phyloP scores from a whole-genome alignment of 2,888 invertebrate species.

The Andrena fulva region DNA sequence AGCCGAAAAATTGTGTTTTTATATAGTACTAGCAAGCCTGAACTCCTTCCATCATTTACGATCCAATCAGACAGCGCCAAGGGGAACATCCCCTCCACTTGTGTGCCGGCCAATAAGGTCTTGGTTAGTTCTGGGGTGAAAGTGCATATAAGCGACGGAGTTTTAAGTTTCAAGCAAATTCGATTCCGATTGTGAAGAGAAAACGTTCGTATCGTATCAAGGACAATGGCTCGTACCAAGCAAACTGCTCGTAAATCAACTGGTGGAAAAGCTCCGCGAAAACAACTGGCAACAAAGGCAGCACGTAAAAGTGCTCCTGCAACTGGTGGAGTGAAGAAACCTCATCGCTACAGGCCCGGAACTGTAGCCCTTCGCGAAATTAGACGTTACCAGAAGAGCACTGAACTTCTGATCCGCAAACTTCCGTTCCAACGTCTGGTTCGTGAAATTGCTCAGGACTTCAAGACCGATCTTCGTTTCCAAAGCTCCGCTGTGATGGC shows the following conservation, averaged over 20 bases:
- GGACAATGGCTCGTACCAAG: slow-evolving; percentile 10
- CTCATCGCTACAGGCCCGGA: slow-evolving; percentile 89
- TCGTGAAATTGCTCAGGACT: slow-evolving; percentile 91
- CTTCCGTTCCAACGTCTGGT: slow-evolving; percentile 90
- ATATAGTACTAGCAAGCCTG: neutral
- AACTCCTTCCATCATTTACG: neutral
- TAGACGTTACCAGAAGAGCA: slow-evolving; percentile 90
- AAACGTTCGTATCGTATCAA: too few species aligned
- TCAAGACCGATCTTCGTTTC: slow-evolving; percentile 88
- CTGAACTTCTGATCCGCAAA: slow-evolving; percentile 90
- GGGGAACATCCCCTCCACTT: neutral
- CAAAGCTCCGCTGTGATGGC: slow-evolving; percentile 90
- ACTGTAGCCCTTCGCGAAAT: slow-evolving; percentile 90
- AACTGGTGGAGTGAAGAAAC: slow-evolving; percentile 91
- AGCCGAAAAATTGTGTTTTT: neutral
- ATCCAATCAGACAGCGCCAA: neutral
- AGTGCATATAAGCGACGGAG: neutral
- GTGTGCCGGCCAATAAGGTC: neutral
- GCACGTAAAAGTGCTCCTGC: slow-evolving; percentile 90
- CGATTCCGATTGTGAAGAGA: neutral
- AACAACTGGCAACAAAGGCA: slow-evolving; percentile 90
- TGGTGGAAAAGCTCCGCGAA: slow-evolving; percentile 86
- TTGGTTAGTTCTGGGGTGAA: neutral
- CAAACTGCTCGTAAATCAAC: slow-evolving; percentile 85
- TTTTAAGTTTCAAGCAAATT: neutral